phyloP scores from a whole-genome alignment of 2,888 invertebrate species.

The Leptodirus hochenwartii region DNA sequence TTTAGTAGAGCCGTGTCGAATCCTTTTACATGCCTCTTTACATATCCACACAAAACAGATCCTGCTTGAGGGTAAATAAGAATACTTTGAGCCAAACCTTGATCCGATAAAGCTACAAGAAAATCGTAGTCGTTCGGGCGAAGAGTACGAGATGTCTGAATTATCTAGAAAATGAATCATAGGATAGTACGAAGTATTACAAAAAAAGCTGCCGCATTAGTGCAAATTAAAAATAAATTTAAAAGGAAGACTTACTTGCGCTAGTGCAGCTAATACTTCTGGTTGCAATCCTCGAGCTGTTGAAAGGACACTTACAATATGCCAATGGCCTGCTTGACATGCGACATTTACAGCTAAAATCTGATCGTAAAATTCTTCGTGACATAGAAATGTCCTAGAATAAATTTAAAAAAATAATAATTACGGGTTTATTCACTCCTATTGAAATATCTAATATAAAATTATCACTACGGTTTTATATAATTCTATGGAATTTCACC shows the following conservation, averaged over 20 bases:
- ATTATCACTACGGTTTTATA: neutral
- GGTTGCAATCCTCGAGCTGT: constrained; percentile 32
- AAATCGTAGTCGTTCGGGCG: constrained; percentile 17
- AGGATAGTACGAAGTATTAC: too few species aligned
- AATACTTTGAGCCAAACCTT: constrained; percentile 23
- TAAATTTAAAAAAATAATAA: constrained; percentile 6
- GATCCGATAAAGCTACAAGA: constrained; percentile 23
- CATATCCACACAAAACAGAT: too few species aligned
- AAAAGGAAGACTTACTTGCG: too few species aligned
- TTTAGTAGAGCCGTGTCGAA: too few species aligned
- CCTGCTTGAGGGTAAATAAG: constrained; percentile 22
- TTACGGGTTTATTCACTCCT: neutral
- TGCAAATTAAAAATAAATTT: too few species aligned
- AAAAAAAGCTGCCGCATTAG: too few species aligned
- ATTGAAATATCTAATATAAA: constrained; percentile 1
- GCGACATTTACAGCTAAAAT: constrained; percentile 41
- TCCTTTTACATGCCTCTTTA: too few species aligned
- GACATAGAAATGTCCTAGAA: constrained; percentile 36
- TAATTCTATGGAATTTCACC: neutral
- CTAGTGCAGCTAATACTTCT: constrained; percentile 35
- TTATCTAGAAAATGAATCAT: too few species aligned
- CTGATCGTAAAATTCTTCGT: constrained; percentile 45
- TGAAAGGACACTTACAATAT: constrained; percentile 32
- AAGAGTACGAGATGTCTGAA: constrained; percentile 20
- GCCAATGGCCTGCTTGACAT: constrained; percentile 42